These are phyloP conservation scores for Apeltes quadracus DNA, from an alignment of 2,113 vertebrate genomes.

Conservation along the genomic window DNA sequence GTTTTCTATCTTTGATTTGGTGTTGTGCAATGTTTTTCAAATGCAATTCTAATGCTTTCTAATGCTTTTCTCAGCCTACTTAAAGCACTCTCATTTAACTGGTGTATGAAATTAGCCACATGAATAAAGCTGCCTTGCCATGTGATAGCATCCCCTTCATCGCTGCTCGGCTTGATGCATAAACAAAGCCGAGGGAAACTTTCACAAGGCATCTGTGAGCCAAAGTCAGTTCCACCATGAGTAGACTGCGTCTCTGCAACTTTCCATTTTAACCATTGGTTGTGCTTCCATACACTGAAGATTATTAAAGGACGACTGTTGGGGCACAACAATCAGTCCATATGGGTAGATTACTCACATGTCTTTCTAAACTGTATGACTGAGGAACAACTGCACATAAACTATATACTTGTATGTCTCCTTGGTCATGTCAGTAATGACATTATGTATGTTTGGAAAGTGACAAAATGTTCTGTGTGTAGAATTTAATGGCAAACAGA, in stretches of 20 bases:
- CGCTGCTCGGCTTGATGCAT: not conserved
- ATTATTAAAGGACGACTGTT: not conserved
- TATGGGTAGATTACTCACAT: not conserved
- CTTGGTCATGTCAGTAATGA: not conserved
- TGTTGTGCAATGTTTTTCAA: not conserved
- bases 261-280: not conserved
- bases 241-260: not conserved
- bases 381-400: not conserved
- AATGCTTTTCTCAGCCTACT: not conserved
- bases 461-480: not conserved
- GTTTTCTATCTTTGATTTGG: not conserved
- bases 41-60: not conserved
- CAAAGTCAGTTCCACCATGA: too few species aligned
- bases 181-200: not conserved
- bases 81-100: not conserved
- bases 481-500: constrained; percentile 6
- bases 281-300: not conserved
- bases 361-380: not conserved
- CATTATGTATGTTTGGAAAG: not conserved
- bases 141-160: not conserved
- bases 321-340: not conserved
- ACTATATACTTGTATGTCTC: not conserved
- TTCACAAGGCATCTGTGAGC: not conserved
- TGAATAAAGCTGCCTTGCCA: not conserved
- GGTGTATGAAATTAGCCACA: not conserved